phyloP scores from a whole-genome alignment of 2,113 vertebrate species.

The Synchiropus splendidus region DNA sequence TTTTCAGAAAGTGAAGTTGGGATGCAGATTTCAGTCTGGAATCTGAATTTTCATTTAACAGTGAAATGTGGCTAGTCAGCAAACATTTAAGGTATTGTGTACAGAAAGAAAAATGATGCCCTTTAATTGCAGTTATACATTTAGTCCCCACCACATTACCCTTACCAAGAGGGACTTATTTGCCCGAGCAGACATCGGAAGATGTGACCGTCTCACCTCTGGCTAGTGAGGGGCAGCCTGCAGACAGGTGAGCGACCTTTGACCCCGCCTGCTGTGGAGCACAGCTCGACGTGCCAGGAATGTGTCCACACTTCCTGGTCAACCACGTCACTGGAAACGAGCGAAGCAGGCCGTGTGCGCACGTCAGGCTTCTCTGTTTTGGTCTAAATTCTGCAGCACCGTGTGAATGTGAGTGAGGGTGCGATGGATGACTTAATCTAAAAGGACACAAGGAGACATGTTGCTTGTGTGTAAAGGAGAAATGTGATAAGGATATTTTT shows the following conservation, averaged over 20 bases:
- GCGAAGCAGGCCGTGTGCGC: conserved; percentile 6
- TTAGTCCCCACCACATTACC: no score
- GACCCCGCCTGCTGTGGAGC: conserved; percentile 25
- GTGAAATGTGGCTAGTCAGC: no score
- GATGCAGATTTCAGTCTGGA: no score
- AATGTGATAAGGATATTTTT: conserved; percentile 55
- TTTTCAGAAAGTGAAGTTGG: no score
- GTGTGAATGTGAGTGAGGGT: conserved; percentile 30
- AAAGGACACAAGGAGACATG: conserved; percentile 34
- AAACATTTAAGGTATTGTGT: no score
- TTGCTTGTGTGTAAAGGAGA: conserved; percentile 18
- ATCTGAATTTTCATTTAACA: no score
- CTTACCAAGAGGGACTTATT: no score
- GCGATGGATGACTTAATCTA: conserved; percentile 36
- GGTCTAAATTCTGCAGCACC: conserved; percentile 44
- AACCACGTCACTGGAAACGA: conserved; percentile 31
- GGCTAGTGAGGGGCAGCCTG: conserved; percentile 5
- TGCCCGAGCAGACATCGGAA: no score
- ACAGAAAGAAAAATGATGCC: no score
- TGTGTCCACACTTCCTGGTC: conserved; percentile 47
- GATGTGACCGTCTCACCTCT: no score
- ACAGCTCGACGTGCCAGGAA: conserved; percentile 40
- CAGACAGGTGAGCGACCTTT: conserved; percentile 46
- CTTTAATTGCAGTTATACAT: no score
- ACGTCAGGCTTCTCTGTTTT: conserved; percentile 34